These are phyloP conservation scores for Notothenia coriiceps DNA, from an alignment of 2,113 vertebrate genomes.

Conservation along the genomic window DNA sequence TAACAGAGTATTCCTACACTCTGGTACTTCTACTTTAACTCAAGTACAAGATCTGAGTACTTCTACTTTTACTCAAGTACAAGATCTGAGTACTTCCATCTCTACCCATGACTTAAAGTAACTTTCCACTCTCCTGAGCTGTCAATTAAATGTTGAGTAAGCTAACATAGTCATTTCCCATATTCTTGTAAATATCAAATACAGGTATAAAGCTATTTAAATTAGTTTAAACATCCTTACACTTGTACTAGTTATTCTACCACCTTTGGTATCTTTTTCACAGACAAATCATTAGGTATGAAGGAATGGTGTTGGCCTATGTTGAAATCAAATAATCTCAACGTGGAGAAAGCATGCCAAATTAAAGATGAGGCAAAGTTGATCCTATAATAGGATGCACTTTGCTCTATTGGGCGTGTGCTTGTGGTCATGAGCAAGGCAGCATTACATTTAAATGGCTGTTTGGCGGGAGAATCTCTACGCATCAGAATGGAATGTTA, in stretches of 20 bases:
- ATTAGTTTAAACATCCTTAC: too few relatives aligned
- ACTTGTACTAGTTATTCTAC: neutral
- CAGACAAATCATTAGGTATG: neutral
- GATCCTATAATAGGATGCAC: rapidly evolving
- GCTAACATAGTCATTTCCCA: neutral
- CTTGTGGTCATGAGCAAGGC: neutral
- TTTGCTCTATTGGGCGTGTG: rapidly evolving
- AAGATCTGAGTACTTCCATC: too few relatives aligned
- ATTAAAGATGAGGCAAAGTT: neutral
- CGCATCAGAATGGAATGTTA: neutral
- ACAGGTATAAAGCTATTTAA: too few relatives aligned
- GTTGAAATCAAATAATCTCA: neutral
- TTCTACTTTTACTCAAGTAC: too few relatives aligned
- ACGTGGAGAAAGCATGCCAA: neutral
- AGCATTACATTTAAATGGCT: neutral
- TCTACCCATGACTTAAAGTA: neutral
- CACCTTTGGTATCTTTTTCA: too few relatives aligned
- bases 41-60: too few relatives aligned
- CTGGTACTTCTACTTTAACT: too few relatives aligned
- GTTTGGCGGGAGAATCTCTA: neutral
- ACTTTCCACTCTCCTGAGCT: neutral
- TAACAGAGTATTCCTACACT: too few relatives aligned
- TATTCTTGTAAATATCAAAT: neutral
- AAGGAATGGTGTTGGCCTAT: neutral
- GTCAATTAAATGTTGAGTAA: neutral